These are phyloP conservation scores for Rambutsinella grinnellia DNA, from an alignment of 2,888 invertebrate genomes.

Conservation along the genomic window DNA sequence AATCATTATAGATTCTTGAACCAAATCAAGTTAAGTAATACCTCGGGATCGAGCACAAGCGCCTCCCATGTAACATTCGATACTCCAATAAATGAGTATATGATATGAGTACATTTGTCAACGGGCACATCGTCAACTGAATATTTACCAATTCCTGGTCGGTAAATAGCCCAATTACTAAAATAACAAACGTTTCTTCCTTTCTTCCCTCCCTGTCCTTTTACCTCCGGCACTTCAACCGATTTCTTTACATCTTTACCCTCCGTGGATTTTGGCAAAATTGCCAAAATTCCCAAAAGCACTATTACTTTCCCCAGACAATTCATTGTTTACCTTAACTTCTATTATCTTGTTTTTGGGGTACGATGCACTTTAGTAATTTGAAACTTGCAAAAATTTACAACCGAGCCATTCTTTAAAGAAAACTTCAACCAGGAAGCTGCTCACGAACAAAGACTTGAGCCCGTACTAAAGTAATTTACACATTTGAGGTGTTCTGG, in stretches of 20 bases:
- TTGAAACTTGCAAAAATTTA: neutral
- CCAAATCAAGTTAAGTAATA: no score
- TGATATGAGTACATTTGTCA: slow-evolving; percentile 85
- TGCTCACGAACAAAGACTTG: slow-evolving; percentile 21
- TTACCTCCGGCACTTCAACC: slow-evolving; percentile 34
- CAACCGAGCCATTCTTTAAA: no score
- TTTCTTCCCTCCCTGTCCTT: slow-evolving; percentile 61
- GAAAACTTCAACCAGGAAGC: neutral
- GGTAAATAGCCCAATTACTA: slow-evolving; percentile 89
- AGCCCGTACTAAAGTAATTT: slow-evolving; percentile 1
- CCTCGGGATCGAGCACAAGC: slow-evolving; percentile 85
- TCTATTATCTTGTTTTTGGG: neutral
- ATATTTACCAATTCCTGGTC: slow-evolving; percentile 85
- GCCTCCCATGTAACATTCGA: slow-evolving; percentile 83
- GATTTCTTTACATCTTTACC: slow-evolving; percentile 17
- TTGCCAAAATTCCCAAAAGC: slow-evolving; percentile 1
- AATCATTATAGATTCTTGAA: neutral
- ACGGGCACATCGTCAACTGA: slow-evolving; percentile 86
- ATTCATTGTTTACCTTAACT: slow-evolving; percentile 10
- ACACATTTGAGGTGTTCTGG: neutral
- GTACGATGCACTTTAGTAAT: neutral
- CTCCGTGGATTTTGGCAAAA: neutral
- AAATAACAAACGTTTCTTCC: slow-evolving; percentile 73
- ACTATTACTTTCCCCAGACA: slow-evolving; percentile 3
- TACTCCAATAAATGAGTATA: slow-evolving; percentile 91